Evolutionary conservation across 2,113 vertebrate species (phyloP), one percentile per base, ranked within the genome.

Genomic region (Bubo bubo): DNA sequence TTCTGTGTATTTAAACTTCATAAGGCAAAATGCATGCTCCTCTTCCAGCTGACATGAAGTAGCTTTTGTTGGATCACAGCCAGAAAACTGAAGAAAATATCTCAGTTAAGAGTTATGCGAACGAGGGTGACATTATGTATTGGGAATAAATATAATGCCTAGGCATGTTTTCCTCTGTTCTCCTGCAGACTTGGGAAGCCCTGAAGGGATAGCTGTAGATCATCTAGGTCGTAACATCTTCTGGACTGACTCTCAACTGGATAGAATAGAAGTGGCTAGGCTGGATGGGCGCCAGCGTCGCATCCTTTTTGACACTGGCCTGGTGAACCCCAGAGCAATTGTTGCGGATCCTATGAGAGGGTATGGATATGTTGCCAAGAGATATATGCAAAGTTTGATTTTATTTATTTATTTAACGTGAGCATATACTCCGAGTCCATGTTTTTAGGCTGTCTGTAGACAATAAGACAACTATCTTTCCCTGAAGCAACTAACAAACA

Each of bases 291-390:
- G 98, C 28, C 98, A 99, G 96, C 98, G 99, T 28, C 98, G 99
- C 23, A 98, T 99, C 91, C 98, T 99, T 17, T 98, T 99, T 63
- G 97, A 99, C 84, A 98, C 97, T 2, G 99, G 97, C 24, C 96
- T 99, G 52, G 98, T 99, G 96, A 99, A 99, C 82, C 99, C 99
- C 43, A 98, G 99, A 56, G 98, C 99, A 76, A 99, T 99, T n/a
- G 97, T 99, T 4, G 73, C 90, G 4, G 99, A 99, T 95, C 95
- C 99, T 24, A 15, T 97, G 75, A 98, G 97, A 85, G 99, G 99
- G 99, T 99, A 97, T 32, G 97, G 96, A 71, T 70, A 32, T 34
- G 19, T 22, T 77, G 22, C 35, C 27, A 72, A 66, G 64, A 85
- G n/a, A 67, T 2, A 18, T 1, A 5, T 37, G n/a, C 66, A 88